Evolutionary conservation across 2,888 invertebrate genomes (phyloP), one percentile per base, ranked within the genome.

Genomic region (Isoperla grammatica): DNA sequence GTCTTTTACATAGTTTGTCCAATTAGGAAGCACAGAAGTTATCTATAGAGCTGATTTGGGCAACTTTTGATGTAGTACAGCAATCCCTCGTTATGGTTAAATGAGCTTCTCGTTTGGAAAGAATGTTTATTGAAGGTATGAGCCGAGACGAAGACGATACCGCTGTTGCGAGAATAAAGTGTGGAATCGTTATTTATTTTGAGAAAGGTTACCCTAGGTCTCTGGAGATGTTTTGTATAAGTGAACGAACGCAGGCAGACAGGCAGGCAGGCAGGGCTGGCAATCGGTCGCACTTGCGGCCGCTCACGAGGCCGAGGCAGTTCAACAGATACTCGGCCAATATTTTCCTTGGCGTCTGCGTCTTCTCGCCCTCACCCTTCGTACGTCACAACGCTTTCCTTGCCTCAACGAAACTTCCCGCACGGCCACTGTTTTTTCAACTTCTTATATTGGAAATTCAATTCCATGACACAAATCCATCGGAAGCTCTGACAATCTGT

Each of bases 371-470:
- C 43, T 8, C 2, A 19, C 3, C 2, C 43, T 43, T n/a, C 5
- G 8, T 29, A 29, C 29, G 29, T 29, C 29, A 29, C n/a, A n/a
- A n/a, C n/a, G n/a, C n/a, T n/a, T n/a, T n/a, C n/a, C n/a, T n/a
- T n/a, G n/a, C n/a, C n/a, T 29, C 29, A 8, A 22, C 46, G 46
- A 46, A 46, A 20, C 46, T 4, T 19, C 22, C 46, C n/a, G 9
- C 19, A 17, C 12, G 17, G 22, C 46, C 13, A 12, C 20, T 46
- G 22, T 22, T 12, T 11, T 46, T 20, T 20, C 46, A 19, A 20
- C 46, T 46, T 46, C 46, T 45, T 13, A 17, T 37, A 53, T 53
- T 39, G 53, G 53, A 53, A 53, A 53, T 37, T 39, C 53, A 37
- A 53, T 53, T 53, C 50, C 35, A 9, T 4, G 13, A 29, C 35